Base-by-base conservation (phyloP, 2,113 vertebrate genomes). In the Platysteira castanea region DNA sequence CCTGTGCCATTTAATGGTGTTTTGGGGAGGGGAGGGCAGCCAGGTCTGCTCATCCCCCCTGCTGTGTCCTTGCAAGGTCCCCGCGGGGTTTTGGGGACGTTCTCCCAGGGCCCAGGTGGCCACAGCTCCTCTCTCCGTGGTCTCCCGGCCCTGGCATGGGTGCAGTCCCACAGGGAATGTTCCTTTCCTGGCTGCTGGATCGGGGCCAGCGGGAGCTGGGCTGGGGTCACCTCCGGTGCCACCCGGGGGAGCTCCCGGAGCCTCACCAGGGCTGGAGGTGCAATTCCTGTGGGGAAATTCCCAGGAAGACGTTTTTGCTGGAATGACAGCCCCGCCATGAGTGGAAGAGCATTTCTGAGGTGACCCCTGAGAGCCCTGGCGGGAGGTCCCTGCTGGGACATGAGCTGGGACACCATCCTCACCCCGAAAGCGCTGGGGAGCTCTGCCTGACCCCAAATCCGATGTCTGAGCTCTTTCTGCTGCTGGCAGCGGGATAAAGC, bases 391-490 rank as follows among this genome's bases (percentile, higher is more conserved):
- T 0, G 7, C 9, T 37, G 75, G 33, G 60, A 13, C 46, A 6
- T 4, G 1, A 26, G 2, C 23, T 15, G 44, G 30, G 44, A 54
- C 47, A 44, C 9, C 70, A 27, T 2, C 28, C 17, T 33, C 59
- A 35, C 15, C 77, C 24, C 37, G 19, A 5, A 60, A 60, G 13
- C 15, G 3, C 33, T 7, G 60, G n/a, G 37, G 33, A 31, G 37
- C 15, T 9, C 22, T 22, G 57, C 26, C 16, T n/a, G 73, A 20
- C 31, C 17, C 23, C 16, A 10, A 13, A n/a, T 16, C 7, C 15
- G 0, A 0, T 0, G 1, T 16, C 23, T 15, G 69, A 64, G 53
- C 37, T 28, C n/a, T 60, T 10, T 56, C 4, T 6, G 3, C 2
- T 5, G 65, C 39, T 41, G 24, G 3, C 26, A 37, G 37, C 1